phyloP scores from a whole-genome alignment of 2,113 vertebrate genomes.

The Spheniscus mendiculus region DNA sequence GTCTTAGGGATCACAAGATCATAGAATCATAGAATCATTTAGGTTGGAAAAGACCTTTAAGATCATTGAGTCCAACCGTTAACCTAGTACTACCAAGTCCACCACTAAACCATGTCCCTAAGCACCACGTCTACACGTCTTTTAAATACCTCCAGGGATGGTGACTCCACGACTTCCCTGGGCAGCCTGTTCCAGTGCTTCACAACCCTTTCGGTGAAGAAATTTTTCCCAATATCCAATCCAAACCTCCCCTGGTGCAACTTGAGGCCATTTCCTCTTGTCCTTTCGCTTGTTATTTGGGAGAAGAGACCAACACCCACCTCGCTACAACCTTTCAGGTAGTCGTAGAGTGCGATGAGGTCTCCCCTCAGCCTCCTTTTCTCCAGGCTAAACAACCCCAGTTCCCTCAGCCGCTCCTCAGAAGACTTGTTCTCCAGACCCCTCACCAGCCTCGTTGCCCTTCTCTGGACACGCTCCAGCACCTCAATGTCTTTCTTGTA shows the following conservation, averaged over 20 bases:
- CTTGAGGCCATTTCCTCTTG: background rate
- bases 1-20: background rate
- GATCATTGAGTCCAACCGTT: background rate
- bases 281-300: background rate
- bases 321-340: background rate
- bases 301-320: background rate
- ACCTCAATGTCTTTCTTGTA: background rate
- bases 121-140: background rate
- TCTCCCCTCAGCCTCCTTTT: background rate
- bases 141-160: background rate
- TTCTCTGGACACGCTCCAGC: background rate
- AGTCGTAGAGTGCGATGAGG: background rate
- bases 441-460: accelerated
- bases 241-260: background rate
- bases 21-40: background rate
- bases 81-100: background rate
- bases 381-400: background rate
- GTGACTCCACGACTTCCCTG: background rate
- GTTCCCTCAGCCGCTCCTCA: background rate
- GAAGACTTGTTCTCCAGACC: background rate
- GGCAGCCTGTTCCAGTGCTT: background rate
- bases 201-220: background rate
- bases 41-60: background rate
- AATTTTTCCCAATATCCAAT: background rate
- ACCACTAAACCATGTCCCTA: background rate